Evolutionary conservation across 2,113 vertebrate genomes (phyloP).

Genomic region (Mola mola): DNA sequence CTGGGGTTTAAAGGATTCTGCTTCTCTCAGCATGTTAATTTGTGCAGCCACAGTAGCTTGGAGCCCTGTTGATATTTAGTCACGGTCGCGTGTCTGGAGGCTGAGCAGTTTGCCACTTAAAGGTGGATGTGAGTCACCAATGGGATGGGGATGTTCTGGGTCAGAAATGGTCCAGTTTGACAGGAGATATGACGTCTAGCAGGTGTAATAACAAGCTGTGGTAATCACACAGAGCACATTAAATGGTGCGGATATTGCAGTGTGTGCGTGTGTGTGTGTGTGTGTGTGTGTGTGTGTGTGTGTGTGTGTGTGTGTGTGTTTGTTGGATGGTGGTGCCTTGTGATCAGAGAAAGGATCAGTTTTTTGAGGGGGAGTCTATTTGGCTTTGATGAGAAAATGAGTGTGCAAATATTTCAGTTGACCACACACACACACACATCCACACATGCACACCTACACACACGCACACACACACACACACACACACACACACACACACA

Average conservation of each 20-base stretch:
- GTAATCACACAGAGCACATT: conserved; percentile 28
- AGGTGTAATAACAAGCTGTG: conserved; percentile 54
- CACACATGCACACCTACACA: no score
- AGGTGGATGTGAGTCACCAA: conserved; percentile 58
- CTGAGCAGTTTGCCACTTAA: conserved; percentile 49
- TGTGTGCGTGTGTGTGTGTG: conserved; percentile 5
- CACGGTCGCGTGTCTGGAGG: conserved; percentile 65
- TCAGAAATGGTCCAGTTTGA: conserved; percentile 28
- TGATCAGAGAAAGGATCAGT: conserved; percentile 23
- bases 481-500: conserved; percentile 20
- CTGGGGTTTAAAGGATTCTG: conserved; percentile 51
- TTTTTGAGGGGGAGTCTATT: conserved; percentile 33
- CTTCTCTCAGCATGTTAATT: conserved; percentile 56
- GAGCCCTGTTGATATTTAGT: conserved; percentile 58
- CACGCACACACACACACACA: no score
- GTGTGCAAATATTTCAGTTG: conserved; percentile 48
- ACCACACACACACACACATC: conserved; percentile 35
- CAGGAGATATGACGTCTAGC: conserved; percentile 26
- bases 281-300: not conserved
- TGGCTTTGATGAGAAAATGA: conserved; percentile 63
- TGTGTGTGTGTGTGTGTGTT: conserved; percentile 10
- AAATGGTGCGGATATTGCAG: not conserved
- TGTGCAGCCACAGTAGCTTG: conserved; percentile 65
- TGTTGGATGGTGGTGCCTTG: not conserved
- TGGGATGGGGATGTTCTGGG: conserved; percentile 26